Conservation (phyloP, 2,888 invertebrate species). For the Machimus atricapillus region DNA sequence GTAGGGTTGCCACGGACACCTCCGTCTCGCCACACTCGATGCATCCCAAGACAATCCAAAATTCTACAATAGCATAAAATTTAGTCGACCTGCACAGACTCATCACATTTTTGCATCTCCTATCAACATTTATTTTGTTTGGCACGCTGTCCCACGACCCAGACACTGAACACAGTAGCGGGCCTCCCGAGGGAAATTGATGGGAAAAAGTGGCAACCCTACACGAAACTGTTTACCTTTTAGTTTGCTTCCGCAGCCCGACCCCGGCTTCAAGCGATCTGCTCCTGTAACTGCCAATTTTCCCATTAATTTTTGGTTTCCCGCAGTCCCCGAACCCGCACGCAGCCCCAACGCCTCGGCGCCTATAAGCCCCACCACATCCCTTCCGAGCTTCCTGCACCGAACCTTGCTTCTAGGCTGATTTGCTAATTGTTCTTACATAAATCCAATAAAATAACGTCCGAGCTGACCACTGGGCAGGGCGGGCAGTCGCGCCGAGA, state of each 20-base stretch:
- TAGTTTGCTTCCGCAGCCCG: neutral
- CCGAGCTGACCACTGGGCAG: neutral
- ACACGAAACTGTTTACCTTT: slow-evolving; percentile 43
- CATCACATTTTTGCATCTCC: neutral
- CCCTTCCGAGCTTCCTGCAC: neutral
- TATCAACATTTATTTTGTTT: neutral
- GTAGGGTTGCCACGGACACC: slow-evolving; percentile 51
- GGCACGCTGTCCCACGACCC: neutral
- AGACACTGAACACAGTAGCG: neutral
- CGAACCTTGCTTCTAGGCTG: neutral
- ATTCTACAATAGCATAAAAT: neutral
- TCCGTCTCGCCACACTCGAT: neutral
- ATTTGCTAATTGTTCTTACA: neutral
- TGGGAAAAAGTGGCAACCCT: slow-evolving; percentile 51
- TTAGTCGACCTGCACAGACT: neutral
- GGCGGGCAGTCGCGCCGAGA: neutral
- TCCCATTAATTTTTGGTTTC: slow-evolving; percentile 9
- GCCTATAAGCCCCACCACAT: neutral
- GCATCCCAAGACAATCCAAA: neutral
- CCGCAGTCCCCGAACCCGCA: neutral
- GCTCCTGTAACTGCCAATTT: slow-evolving; percentile 25
- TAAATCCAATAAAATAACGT: neutral
- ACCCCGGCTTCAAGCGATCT: neutral
- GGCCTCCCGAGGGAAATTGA: slow-evolving; percentile 34
- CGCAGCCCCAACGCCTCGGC: neutral